Conservation (phyloP, 2,113 vertebrate species). For the Orthonyx spaldingii region DNA sequence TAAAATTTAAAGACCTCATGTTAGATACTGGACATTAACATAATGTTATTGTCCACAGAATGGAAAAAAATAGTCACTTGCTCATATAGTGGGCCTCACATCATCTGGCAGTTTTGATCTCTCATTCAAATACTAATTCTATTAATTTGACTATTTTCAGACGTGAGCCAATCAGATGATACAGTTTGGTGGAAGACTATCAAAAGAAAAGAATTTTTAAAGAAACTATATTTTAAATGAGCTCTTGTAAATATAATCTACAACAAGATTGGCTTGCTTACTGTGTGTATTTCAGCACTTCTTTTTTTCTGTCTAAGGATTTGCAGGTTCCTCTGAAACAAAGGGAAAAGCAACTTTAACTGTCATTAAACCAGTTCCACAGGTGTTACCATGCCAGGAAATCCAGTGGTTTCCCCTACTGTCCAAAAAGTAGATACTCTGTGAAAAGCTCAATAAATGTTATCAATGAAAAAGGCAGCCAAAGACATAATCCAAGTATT, state of each 20-base stretch:
- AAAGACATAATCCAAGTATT: not conserved
- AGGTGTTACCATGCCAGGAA: not conserved
- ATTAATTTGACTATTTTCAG: not conserved
- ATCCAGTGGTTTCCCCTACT: not conserved
- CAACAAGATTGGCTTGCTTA: not conserved
- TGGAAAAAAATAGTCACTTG: not conserved
- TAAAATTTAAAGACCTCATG: not conserved
- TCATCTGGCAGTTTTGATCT: not conserved
- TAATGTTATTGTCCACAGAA: not conserved
- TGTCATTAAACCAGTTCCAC: not conserved
- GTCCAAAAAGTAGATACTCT: not conserved
- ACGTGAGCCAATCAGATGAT: not conserved
- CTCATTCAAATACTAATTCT: not conserved
- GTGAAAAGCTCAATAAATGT: not conserved
- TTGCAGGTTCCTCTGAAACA: not conserved
- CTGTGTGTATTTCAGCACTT: not conserved
- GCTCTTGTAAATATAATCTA: not conserved
- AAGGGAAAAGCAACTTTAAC: not conserved
- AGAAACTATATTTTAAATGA: not conserved
- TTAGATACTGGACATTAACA: not conserved
- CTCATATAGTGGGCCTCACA: not conserved
- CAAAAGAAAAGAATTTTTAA: not conserved
- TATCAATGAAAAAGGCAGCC: not conserved
- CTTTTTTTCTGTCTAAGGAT: not conserved
- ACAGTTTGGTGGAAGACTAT: not conserved